These are phyloP conservation scores for Syngnathus acus DNA, from an alignment of 2,797 vertebrate genomes.

Conservation along the genomic window DNA sequence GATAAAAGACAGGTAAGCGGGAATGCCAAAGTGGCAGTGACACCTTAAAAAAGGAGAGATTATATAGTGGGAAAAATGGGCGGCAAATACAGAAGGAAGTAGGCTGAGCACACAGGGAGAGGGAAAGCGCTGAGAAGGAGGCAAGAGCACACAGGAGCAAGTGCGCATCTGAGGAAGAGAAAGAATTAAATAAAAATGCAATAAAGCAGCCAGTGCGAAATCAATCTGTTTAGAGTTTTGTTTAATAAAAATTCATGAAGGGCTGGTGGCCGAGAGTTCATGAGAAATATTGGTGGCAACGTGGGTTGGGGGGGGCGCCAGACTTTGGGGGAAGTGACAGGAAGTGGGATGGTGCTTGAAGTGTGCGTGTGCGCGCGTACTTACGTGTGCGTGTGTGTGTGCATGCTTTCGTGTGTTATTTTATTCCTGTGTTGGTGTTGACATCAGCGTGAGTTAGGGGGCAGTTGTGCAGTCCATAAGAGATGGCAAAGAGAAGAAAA, in stretches of 20 bases:
- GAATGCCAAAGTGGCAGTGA: conserved; percentile 8
- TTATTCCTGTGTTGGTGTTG: conserved; percentile 65
- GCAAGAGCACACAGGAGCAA: conserved; percentile 49
- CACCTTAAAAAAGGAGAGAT: conserved; percentile 27
- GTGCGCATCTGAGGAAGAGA: conserved; percentile 63
- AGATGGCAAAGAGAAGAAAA: conserved; percentile 49
- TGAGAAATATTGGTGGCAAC: conserved; percentile 82
- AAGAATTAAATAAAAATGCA: conserved; percentile 98
- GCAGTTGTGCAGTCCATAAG: conserved; percentile 42
- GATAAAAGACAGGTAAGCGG: conserved; percentile 28
- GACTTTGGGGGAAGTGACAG: conserved; percentile 18
- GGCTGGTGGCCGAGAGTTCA: conserved; percentile 83
- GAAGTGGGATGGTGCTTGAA: conserved; percentile 15
- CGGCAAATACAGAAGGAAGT: conserved; percentile 44
- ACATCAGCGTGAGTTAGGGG: conserved; percentile 63
- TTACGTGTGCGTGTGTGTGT: conserved; percentile 57
- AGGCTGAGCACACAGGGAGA: conserved; percentile 38
- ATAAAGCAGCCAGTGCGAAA: conserved; percentile 92
- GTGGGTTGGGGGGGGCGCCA: conserved; percentile 46
- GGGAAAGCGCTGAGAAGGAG: conserved; percentile 45
- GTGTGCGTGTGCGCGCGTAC: conserved; percentile 25
- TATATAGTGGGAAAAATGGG: conserved; percentile 20
- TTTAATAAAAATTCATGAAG: conserved; percentile 99
- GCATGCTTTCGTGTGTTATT: conserved; percentile 28
- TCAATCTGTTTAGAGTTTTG: conserved; percentile 99